A percentile compares a stretch with the other conserved stretches of the same genome.
Evolutionary conservation across 2,797 vertebrate species (phyloP).

Genomic region (Agapornis canus): DNA sequence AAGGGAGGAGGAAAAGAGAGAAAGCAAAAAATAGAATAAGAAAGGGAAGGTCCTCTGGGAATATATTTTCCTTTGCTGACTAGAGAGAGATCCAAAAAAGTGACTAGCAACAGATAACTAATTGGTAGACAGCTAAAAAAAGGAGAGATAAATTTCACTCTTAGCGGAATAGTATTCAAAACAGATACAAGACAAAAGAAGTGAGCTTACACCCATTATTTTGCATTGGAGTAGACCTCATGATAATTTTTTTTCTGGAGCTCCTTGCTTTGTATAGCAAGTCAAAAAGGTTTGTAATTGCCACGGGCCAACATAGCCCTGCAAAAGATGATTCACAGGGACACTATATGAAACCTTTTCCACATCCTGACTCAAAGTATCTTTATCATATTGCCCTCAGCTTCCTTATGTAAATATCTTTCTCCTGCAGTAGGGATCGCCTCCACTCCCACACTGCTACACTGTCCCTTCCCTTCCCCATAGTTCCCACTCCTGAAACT

Average conservation of each 20-base stretch:
- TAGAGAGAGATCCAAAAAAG: not conserved
- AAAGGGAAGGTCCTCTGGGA: not conserved
- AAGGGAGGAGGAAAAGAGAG: not conserved
- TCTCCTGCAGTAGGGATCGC: rapidly evolving
- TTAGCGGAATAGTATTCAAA: not conserved
- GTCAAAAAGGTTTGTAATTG: not conserved
- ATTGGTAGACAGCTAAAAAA: not conserved
- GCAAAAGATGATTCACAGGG: not conserved
- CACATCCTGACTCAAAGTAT: not conserved
- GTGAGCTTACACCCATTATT: not conserved
- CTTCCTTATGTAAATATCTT: not conserved
- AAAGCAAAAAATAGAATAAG: not conserved
- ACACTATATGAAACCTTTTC: not conserved
- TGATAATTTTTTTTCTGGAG: not conserved
- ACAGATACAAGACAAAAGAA: not conserved
- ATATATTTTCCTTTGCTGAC: not conserved
- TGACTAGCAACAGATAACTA: not conserved
- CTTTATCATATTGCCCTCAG: not conserved
- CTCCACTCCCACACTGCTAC: not conserved
- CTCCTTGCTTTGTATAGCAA: not conserved
- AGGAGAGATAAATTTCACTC: not conserved
- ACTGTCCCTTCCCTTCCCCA: not conserved
- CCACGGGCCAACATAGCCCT: not conserved
- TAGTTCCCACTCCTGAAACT: rapidly evolving
- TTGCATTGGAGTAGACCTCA: not conserved